phyloP scores from a whole-genome alignment of 2,113 vertebrate species.

The Festucalex cinctus region DNA sequence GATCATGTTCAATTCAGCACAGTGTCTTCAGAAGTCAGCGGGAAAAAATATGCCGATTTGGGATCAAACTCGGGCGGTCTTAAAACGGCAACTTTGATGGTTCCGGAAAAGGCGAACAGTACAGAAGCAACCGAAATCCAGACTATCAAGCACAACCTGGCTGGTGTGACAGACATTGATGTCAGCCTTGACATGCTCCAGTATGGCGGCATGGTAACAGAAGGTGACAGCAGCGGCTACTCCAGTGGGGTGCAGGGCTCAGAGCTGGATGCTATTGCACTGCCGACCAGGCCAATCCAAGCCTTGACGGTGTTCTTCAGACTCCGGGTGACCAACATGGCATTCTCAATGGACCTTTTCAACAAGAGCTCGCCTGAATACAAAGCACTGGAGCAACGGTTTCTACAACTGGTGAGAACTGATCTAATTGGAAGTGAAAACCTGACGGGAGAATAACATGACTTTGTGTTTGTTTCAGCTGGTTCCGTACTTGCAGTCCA shows the following conservation, averaged over 20 bases:
- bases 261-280: constrained; percentile 38
- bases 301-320: constrained; percentile 92
- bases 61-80: neutral
- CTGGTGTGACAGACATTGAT: constrained; percentile 31
- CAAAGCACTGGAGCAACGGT: constrained; percentile 87
- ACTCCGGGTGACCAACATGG: constrained; percentile 94
- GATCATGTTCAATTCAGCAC: constrained; percentile 2
- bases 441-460: neutral
- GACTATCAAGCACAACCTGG: neutral
- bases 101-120: constrained; percentile 1
- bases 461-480: constrained; percentile 68
- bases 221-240: constrained; percentile 59
- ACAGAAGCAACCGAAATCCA: neutral
- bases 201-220: constrained; percentile 17
- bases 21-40: neutral
- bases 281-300: constrained; percentile 61
- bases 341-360: constrained; percentile 89
- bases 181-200: constrained; percentile 61
- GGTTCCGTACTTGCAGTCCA: constrained; percentile 91
- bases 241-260: constrained; percentile 44
- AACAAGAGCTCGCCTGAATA: constrained; percentile 95
- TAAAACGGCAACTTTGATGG: neutral
- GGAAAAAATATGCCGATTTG: constrained; percentile 12
- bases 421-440: neutral
- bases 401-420: constrained; percentile 84